phyloP scores from a whole-genome alignment of 2,888 invertebrate genomes.

The Andrena hattorfiana region DNA sequence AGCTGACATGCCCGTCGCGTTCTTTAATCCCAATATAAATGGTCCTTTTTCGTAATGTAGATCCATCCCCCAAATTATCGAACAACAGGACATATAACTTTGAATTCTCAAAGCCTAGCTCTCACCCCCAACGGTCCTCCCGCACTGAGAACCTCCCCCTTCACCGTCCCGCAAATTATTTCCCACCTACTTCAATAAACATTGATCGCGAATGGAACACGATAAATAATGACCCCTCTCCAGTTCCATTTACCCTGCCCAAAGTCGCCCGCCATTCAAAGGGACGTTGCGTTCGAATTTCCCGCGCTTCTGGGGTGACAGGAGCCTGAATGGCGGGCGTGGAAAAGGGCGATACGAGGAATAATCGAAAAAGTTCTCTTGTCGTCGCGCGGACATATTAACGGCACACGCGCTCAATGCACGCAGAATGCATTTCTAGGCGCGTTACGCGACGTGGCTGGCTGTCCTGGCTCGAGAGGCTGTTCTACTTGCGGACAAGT shows the following conservation, averaged over 20 bases:
- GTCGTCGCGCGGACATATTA: constrained; percentile 46
- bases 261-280: background rate
- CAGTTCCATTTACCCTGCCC: background rate
- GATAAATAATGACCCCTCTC: background rate
- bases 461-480: constrained; percentile 58
- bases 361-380: constrained; percentile 64
- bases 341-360: constrained; percentile 15
- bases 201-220: background rate
- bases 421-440: constrained; percentile 58
- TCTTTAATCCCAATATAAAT: too few species aligned
- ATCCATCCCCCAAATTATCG: too few species aligned
- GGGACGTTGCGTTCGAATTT: background rate
- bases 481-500: constrained; percentile 74
- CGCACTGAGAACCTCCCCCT: too few species aligned
- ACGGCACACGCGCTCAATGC: constrained; percentile 29
- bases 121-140: too few species aligned
- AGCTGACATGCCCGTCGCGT: too few species aligned
- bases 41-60: too few species aligned
- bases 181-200: background rate
- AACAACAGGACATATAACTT: too few species aligned
- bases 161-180: background rate
- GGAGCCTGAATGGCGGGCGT: background rate
- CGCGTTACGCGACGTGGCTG: constrained; percentile 46
- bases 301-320: constrained; percentile 1
- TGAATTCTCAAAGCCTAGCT: too few species aligned